phyloP scores from a whole-genome alignment of 2,113 vertebrate genomes.

The Raja brachyura region DNA sequence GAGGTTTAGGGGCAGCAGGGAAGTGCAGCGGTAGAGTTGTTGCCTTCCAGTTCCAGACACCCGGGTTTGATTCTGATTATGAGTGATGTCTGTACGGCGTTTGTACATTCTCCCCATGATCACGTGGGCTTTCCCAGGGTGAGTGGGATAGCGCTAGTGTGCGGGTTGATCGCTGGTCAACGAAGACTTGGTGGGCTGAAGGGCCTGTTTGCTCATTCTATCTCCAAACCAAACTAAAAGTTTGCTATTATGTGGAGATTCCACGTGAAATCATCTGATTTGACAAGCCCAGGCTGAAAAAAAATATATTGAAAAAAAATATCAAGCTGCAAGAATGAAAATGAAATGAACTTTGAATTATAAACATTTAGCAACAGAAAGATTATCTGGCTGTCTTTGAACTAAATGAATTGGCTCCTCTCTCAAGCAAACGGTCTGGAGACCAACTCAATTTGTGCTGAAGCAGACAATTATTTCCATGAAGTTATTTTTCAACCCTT shows the following conservation, averaged over 20 bases:
- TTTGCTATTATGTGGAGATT: background rate
- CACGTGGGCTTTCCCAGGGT: no score
- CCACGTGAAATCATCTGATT: background rate
- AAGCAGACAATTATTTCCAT: background rate
- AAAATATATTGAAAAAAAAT: background rate
- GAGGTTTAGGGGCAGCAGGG: no score
- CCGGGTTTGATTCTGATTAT: no score
- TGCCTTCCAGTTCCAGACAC: no score
- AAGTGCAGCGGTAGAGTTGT: no score
- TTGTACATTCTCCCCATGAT: no score
- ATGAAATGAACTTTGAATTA: background rate
- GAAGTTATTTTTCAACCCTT: background rate
- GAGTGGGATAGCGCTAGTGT: no score
- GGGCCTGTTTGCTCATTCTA: no score
- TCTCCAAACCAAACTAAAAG: no score
- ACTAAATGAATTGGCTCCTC: background rate
- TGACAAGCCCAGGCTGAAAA: background rate
- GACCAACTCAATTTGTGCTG: background rate
- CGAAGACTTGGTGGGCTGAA: no score
- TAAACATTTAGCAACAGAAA: background rate
- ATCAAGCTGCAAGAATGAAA: background rate
- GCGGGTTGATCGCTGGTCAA: no score
- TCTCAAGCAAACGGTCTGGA: background rate
- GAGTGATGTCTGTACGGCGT: no score
- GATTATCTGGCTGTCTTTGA: background rate